Percentiles rank a stretch among this genome's conserved stretches.
Evolutionary conservation across 2,113 vertebrate genomes (phyloP).

Genomic region (Asarcornis scutulata): DNA sequence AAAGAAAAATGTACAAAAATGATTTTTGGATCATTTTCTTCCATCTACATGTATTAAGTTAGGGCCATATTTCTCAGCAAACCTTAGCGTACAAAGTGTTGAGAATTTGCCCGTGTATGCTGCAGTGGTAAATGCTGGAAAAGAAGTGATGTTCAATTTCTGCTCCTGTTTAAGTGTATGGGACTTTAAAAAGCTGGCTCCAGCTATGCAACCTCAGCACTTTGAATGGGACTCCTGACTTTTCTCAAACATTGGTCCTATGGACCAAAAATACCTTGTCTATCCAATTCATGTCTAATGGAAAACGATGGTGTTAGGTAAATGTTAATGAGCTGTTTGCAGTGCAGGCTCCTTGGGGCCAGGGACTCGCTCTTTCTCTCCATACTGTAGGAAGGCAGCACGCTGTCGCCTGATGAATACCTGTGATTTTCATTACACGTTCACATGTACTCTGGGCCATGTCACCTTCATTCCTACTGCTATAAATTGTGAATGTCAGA

Average conservation of each 20-base stretch:
- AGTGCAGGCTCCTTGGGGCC: neutral
- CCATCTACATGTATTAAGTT: neutral
- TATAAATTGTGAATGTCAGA: neutral
- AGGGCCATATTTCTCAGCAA: neutral
- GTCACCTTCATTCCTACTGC: neutral
- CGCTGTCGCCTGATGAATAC: neutral
- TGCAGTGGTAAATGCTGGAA: neutral
- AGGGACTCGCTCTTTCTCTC: neutral
- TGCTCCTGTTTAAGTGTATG: neutral
- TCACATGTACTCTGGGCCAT: neutral
- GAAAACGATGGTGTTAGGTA: neutral
- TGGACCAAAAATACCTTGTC: neutral
- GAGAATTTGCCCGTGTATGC: fast-evolving
- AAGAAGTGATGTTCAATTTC: neutral
- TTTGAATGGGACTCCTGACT: neutral
- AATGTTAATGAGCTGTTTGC: neutral
- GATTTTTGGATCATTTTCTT: neutral
- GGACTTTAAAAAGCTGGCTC: neutral
- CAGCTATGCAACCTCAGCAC: neutral
- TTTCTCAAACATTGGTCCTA: neutral
- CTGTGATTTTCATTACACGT: neutral
- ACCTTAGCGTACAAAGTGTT: fast-evolving
- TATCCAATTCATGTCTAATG: neutral
- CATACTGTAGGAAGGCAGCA: neutral
- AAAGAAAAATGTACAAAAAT: neutral